Evolutionary conservation across 2,888 invertebrate species (phyloP).

Genomic region (Eilema caniola): DNA sequence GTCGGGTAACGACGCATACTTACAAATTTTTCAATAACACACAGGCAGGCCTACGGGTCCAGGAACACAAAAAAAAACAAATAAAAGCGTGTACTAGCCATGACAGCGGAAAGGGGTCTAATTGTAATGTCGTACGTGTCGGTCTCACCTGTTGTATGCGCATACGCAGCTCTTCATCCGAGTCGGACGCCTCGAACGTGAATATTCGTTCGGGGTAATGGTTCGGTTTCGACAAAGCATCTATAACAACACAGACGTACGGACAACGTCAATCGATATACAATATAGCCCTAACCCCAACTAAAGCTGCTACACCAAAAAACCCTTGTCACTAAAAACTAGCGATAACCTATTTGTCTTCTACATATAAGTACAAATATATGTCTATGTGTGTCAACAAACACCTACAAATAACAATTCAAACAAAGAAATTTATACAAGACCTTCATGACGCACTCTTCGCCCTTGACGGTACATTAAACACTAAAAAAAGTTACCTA

Average conservation of each 20-base stretch:
- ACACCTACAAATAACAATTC: slow-evolving; percentile 42
- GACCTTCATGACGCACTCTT: slow-evolving; percentile 60
- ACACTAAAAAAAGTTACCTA: slow-evolving; percentile 51
- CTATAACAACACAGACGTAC: slow-evolving; percentile 86
- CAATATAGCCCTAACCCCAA: slow-evolving; percentile 49
- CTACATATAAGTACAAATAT: slow-evolving; percentile 24
- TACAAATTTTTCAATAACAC: not conserved
- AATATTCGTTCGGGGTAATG: slow-evolving; percentile 84
- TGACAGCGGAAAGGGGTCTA: slow-evolving; percentile 29
- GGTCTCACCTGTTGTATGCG: slow-evolving; percentile 82
- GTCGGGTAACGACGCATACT: not conserved
- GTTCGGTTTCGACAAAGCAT: slow-evolving; percentile 86
- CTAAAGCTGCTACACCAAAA: slow-evolving; percentile 41
- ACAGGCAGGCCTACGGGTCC: slow-evolving; percentile 22
- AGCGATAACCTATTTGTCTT: slow-evolving; percentile 31
- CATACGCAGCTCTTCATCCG: slow-evolving; percentile 84
- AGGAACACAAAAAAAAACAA: slow-evolving; percentile 35
- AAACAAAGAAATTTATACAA: slow-evolving; percentile 44
- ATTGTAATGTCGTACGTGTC: slow-evolving; percentile 38
- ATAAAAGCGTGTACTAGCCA: slow-evolving; percentile 38
- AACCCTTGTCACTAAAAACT: slow-evolving; percentile 29
- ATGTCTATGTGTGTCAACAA: slow-evolving; percentile 42
- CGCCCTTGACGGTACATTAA: slow-evolving; percentile 63
- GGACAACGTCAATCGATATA: slow-evolving; percentile 74
- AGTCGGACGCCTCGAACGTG: slow-evolving; percentile 83